phyloP scores from a whole-genome alignment of 2,888 invertebrate genomes.

The Drosophila setosimentum region DNA sequence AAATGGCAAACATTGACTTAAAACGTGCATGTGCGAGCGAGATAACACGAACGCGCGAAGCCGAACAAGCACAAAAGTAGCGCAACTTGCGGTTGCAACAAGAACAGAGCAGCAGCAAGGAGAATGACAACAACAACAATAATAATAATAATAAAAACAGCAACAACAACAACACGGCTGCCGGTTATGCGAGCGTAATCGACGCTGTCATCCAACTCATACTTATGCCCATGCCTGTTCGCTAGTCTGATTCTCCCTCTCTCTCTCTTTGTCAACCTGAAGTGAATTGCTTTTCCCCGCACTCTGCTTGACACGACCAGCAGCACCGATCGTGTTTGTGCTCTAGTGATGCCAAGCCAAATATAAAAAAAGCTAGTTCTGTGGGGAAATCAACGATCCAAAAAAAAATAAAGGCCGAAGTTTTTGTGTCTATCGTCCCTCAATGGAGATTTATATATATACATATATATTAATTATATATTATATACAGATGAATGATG shows the following conservation, averaged over 20 bases:
- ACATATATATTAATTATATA: not conserved
- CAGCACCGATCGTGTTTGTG: slow-evolving; percentile 24
- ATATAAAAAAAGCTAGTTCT: not conserved
- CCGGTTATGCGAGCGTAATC: slow-evolving; percentile 71
- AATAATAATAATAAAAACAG: slow-evolving; percentile 17
- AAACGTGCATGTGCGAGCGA: slow-evolving; percentile 27
- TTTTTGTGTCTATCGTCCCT: not conserved
- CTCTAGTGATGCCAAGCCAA: slow-evolving; percentile 4
- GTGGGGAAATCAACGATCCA: no score
- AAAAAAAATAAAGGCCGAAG: not conserved
- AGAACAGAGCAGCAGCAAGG: slow-evolving; percentile 28
- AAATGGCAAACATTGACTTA: slow-evolving; percentile 47
- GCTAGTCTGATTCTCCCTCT: slow-evolving; percentile 5
- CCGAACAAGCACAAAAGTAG: slow-evolving; percentile 79
- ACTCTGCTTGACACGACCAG: slow-evolving; percentile 1
- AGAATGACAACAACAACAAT: slow-evolving; percentile 37
- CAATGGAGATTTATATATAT: not conserved
- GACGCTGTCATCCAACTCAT: slow-evolving; percentile 38
- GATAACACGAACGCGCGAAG: slow-evolving; percentile 53
- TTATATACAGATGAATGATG: not conserved
- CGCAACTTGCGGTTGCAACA: slow-evolving; percentile 71
- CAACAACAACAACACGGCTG: slow-evolving; percentile 41
- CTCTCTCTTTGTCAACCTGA: slow-evolving; percentile 5
- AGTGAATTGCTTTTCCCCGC: slow-evolving; percentile 25
- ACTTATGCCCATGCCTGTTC: slow-evolving; percentile 12